Evolutionary conservation across 2,113 vertebrate species (phyloP).

Genomic region (Sturnira hondurensis): DNA sequence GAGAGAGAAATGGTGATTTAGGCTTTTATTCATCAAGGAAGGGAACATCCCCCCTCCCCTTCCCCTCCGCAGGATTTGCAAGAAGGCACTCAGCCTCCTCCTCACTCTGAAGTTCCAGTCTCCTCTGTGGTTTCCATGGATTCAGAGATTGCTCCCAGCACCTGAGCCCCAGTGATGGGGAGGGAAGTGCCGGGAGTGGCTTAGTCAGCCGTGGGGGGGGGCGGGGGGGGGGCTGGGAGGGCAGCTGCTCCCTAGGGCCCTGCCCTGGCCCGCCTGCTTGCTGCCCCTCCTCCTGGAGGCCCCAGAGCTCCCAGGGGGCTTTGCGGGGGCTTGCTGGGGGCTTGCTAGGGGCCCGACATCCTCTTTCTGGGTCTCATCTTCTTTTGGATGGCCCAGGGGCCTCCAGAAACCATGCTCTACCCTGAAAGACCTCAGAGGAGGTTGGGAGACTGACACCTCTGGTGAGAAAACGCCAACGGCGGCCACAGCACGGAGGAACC

Average conservation of each 20-base stretch:
- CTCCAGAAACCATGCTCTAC: not conserved
- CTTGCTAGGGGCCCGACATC: fast-evolving
- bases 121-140: constrained; percentile 74
- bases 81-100: not conserved
- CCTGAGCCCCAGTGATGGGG: not conserved
- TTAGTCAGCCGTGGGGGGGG: not conserved
- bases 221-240: not conserved
- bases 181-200: not conserved
- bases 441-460: not conserved
- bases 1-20: not conserved
- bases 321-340: not conserved
- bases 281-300: not conserved
- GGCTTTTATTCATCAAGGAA: not conserved
- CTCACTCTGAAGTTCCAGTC: not conserved
- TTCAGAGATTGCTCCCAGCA: constrained; percentile 43
- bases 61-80: not conserved
- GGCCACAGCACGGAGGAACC: not conserved
- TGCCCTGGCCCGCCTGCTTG: not conserved
- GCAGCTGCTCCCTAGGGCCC: not conserved
- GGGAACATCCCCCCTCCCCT: not conserved
- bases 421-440: not conserved
- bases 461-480: not conserved
- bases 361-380: not conserved
- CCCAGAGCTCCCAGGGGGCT: not conserved
- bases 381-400: not conserved